phyloP scores from a whole-genome alignment of 1,140 invertebrate species.

The Antheraea mylitta region DNA sequence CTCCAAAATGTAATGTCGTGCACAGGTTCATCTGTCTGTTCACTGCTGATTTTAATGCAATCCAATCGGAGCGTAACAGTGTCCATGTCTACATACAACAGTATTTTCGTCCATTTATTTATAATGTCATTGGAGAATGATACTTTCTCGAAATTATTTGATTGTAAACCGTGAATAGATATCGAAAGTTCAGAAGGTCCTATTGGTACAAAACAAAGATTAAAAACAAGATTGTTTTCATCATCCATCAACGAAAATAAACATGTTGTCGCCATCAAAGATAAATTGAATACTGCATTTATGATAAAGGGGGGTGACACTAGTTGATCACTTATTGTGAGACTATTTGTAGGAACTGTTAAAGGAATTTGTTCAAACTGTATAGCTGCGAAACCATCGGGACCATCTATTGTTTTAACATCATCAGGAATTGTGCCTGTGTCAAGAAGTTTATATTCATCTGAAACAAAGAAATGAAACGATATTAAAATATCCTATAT shows the following conservation, averaged over 20 bases:
- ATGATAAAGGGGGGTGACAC: slow-evolving; percentile 14
- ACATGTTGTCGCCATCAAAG: slow-evolving; percentile 9
- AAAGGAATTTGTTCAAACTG: not conserved
- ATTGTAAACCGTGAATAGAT: not conserved
- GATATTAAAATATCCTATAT: not conserved
- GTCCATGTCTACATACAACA: not conserved
- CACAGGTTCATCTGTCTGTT: not conserved
- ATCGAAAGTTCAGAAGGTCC: not conserved
- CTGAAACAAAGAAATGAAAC: slow-evolving; percentile 13
- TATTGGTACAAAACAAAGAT: slow-evolving; percentile 10
- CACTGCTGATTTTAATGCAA: not conserved
- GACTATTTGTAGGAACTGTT: not conserved
- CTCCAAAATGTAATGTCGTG: not conserved
- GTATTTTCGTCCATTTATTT: slow-evolving; percentile 15
- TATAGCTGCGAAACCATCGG: not conserved
- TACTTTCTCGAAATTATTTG: not conserved
- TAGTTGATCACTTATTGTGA: not conserved
- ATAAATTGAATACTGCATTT: slow-evolving; percentile 15
- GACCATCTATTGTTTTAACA: slow-evolving; percentile 16
- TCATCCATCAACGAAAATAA: slow-evolving; percentile 13
- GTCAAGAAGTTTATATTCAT: not conserved
- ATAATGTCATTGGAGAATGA: not conserved
- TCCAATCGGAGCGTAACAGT: not conserved
- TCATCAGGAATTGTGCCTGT: not conserved
- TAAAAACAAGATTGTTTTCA: not conserved